phyloP scores from a whole-genome alignment of 2,888 invertebrate species.

The Stenurella melanura region DNA sequence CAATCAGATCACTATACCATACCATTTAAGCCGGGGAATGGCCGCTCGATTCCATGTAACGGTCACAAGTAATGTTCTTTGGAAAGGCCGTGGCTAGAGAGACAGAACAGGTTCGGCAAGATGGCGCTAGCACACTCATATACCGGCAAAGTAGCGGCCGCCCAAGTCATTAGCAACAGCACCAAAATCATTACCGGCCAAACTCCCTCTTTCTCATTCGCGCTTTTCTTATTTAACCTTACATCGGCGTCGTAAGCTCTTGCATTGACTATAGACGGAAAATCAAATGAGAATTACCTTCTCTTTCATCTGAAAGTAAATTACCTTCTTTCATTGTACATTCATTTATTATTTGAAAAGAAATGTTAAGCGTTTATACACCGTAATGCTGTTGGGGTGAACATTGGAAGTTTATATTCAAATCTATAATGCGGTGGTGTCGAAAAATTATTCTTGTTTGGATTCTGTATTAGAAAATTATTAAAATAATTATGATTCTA shows the following conservation, averaged over 20 bases:
- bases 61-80: constrained; percentile 35
- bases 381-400: not conserved
- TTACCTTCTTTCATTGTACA: constrained; percentile 1
- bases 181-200: constrained; percentile 45
- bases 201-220: constrained; percentile 32
- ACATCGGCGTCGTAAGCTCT: constrained; percentile 17
- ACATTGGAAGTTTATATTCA: not conserved
- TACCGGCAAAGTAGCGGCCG: constrained; percentile 37
- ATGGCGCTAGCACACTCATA: constrained; percentile 23
- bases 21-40: constrained; percentile 14
- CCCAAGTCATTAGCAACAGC: constrained; percentile 47
- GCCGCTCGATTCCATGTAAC: constrained; percentile 32
- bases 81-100: constrained; percentile 22
- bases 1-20: constrained; percentile 13
- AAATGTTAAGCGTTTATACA: not conserved
- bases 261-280: constrained; percentile 13
- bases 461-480: no score
- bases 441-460: no score
- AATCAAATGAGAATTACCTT: constrained; percentile 22
- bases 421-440: no score
- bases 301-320: not conserved
- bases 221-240: constrained; percentile 30
- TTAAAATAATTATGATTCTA: no score
- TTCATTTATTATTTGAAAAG: constrained; percentile 4
- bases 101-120: constrained; percentile 31